Percentiles rank a stretch among this genome's conserved stretches.
phyloP scores from a whole-genome alignment of 2,113 vertebrate species.

The Passer montanus region DNA sequence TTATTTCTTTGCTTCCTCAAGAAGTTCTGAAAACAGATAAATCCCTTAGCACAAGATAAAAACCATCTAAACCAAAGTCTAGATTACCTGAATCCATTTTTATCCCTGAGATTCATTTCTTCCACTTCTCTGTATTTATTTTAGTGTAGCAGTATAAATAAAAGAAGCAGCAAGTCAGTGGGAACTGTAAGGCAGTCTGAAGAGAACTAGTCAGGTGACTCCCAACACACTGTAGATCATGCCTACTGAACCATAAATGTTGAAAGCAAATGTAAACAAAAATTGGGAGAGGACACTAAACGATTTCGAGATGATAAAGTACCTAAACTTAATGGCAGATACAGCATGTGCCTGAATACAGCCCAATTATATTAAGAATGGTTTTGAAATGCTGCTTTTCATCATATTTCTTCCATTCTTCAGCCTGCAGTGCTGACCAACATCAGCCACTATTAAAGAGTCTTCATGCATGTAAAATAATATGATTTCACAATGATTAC shows the following conservation, averaged over 20 bases:
- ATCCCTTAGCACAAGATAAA: not conserved
- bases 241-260: slow-evolving; percentile 15
- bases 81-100: not conserved
- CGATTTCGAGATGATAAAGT: slow-evolving; percentile 39
- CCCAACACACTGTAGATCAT: slow-evolving; percentile 44
- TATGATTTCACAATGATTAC: slow-evolving; percentile 99
- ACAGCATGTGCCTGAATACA: slow-evolving; percentile 26
- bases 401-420: slow-evolving; percentile 79
- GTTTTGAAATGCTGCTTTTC: slow-evolving; percentile 70
- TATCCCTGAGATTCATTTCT: not conserved
- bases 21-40: not conserved
- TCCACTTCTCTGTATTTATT: not conserved
- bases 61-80: not conserved
- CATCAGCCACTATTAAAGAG: slow-evolving; percentile 96
- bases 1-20: not conserved
- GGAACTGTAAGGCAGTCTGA: not conserved
- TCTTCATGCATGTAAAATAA: slow-evolving; percentile 99
- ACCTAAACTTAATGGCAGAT: slow-evolving; percentile 58
- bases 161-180: slow-evolving; percentile 23
- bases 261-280: slow-evolving; percentile 59
- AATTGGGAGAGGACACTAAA: slow-evolving; percentile 39
- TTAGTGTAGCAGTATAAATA: not conserved
- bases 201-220: slow-evolving; percentile 4
- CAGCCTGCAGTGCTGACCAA: slow-evolving; percentile 83
- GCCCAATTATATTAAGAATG: slow-evolving; percentile 63